These are phyloP conservation scores for Heliothis subflexa DNA, from an alignment of 1,140 invertebrate species.

Conservation along the genomic window DNA sequence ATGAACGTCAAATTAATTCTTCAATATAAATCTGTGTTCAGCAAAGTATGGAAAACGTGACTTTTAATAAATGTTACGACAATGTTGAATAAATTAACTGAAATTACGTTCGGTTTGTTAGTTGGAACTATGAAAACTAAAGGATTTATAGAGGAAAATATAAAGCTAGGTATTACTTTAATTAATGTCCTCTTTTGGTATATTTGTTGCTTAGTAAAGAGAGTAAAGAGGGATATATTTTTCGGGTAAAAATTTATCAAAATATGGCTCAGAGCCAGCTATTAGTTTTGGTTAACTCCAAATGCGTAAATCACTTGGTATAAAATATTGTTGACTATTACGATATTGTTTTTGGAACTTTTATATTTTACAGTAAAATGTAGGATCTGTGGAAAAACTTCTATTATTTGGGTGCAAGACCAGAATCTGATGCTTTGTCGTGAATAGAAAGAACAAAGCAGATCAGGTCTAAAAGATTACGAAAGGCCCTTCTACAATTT, in stretches of 20 bases:
- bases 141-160: background rate
- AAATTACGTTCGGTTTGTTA: constrained; percentile 19
- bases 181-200: background rate
- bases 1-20: constrained; percentile 35
- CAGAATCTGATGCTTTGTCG: too few species aligned
- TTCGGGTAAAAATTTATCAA: constrained; percentile 6
- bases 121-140: background rate
- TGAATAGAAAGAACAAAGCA: too few species aligned
- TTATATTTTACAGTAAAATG: background rate
- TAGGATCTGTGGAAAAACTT: too few species aligned
- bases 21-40: constrained; percentile 27
- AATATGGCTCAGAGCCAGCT: constrained; percentile 23
- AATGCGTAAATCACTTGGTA: constrained; percentile 1
- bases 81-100: constrained; percentile 5
- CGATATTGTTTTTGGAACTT: background rate
- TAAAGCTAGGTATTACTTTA: background rate
- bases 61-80: constrained; percentile 18
- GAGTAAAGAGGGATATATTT: constrained; percentile 9
- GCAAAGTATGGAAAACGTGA: constrained; percentile 30
- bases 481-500: background rate
- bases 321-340: constrained; percentile 7
- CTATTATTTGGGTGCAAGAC: too few species aligned
- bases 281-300: constrained; percentile 13
- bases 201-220: constrained; percentile 4
- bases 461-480: too few species aligned